These are phyloP conservation scores for Scrobipalpa costella DNA, from an alignment of 2,888 invertebrate species.

Conservation along the genomic window DNA sequence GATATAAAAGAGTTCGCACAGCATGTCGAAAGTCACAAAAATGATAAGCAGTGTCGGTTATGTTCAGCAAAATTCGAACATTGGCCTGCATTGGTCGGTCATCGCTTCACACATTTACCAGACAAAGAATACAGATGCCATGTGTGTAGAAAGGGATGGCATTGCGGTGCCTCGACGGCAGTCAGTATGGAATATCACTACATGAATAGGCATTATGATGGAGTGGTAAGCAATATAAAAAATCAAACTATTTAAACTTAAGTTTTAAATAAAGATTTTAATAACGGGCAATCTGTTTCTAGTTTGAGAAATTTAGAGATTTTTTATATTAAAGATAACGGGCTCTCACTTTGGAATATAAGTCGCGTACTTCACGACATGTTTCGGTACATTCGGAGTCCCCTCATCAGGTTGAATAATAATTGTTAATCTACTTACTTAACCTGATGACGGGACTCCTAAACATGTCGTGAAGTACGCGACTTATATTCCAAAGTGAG, in stretches of 20 bases:
- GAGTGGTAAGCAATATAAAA: slow-evolving; percentile 43
- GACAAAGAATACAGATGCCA: slow-evolving; percentile 44
- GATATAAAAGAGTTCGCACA: slow-evolving; percentile 35
- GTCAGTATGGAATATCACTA: slow-evolving; percentile 55
- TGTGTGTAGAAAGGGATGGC: slow-evolving; percentile 34
- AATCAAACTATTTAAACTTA: background rate
- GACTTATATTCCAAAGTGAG: too few relatives aligned
- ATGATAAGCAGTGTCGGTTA: slow-evolving; percentile 42
- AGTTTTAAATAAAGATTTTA: too few relatives aligned
- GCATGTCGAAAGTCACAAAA: slow-evolving; percentile 55
- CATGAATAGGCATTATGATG: slow-evolving; percentile 47
- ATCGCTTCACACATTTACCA: slow-evolving; percentile 53
- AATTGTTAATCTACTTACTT: too few relatives aligned
- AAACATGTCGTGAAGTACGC: too few relatives aligned
- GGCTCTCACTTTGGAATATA: too few relatives aligned
- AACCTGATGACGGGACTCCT: too few relatives aligned
- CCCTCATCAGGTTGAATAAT: too few relatives aligned
- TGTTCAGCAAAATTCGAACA: slow-evolving; percentile 45
- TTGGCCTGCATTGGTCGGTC: slow-evolving; percentile 52
- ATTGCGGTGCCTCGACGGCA: slow-evolving; percentile 26
- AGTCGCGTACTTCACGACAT: too few relatives aligned
- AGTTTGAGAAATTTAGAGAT: too few relatives aligned
- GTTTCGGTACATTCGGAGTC: too few relatives aligned
- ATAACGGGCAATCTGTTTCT: too few relatives aligned
- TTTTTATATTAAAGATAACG: too few relatives aligned